Conservation (phyloP, 2,797 vertebrate species). For the Capromys pilorides region DNA sequence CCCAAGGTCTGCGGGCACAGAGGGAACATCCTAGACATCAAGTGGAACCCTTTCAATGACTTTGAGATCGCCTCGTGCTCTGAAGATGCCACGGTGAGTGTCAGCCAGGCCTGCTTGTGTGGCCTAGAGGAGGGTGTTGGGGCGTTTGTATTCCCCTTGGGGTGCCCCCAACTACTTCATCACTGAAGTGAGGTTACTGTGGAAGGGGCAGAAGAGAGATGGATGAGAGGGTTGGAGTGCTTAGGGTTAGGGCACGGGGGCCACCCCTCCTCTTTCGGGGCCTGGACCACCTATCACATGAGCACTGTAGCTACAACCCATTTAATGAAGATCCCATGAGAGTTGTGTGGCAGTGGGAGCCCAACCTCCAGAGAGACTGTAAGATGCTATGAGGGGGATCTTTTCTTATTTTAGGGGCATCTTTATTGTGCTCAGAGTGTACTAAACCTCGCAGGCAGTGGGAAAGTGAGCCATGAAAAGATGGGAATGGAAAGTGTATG, state of each 20-base stretch:
- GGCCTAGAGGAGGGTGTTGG: fast-evolving
- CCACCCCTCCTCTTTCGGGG: neutral
- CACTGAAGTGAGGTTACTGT: neutral
- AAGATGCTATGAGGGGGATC: neutral
- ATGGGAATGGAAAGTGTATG: too few relatives aligned
- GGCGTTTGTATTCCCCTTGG: neutral
- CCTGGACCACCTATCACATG: neutral
- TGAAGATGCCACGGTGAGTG: conserved; percentile 93
- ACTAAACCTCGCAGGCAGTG: neutral
- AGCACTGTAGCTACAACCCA: neutral
- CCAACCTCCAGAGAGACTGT: neutral
- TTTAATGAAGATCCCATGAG: neutral
- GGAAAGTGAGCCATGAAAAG: neutral
- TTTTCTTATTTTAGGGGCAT: neutral
- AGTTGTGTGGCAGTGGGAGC: neutral
- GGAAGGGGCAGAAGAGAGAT: neutral
- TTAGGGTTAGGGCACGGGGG: neutral
- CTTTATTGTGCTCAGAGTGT: neutral
- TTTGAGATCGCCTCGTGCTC: conserved; percentile 96
- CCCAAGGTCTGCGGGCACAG: conserved; percentile 93
- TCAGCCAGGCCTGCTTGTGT: neutral
- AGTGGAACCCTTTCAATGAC: conserved; percentile 97
- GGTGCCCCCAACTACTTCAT: neutral
- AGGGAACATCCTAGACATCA: conserved; percentile 94
- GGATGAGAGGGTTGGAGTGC: neutral